Evolutionary conservation across 2,797 vertebrate genomes (phyloP).

Genomic region (Cyprinella venusta): DNA sequence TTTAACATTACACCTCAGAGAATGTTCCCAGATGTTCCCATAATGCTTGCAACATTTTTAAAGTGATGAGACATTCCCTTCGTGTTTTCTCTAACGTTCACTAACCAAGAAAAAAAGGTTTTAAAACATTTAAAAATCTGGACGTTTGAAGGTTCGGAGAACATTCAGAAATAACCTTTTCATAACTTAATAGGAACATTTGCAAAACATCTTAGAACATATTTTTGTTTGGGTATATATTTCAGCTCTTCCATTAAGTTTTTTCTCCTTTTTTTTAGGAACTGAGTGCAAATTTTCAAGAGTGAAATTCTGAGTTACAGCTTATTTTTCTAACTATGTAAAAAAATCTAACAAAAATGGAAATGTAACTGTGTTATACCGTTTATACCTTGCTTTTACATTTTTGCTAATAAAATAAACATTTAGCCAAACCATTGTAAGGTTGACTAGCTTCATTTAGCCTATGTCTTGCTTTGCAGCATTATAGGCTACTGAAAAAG

Average conservation of each 20-base stretch:
- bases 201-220: background rate
- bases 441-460: background rate
- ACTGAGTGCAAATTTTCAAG: conserved; percentile 12
- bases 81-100: background rate
- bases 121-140: background rate
- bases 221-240: background rate
- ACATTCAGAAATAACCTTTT: background rate
- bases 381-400: conserved; percentile 15
- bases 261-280: background rate
- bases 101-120: background rate
- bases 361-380: background rate
- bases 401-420: conserved; percentile 21
- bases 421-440: background rate
- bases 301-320: background rate
- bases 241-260: background rate
- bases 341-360: background rate
- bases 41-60: background rate
- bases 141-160: background rate
- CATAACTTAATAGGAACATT: background rate
- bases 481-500: too few relatives aligned
- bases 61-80: background rate
- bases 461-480: too few relatives aligned
- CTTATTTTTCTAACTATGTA: conserved; percentile 35
- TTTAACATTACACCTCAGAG: background rate
- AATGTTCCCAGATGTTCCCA: background rate